phyloP scores from a whole-genome alignment of 2,888 invertebrate species.

The Acrocyrtus sp. region DNA sequence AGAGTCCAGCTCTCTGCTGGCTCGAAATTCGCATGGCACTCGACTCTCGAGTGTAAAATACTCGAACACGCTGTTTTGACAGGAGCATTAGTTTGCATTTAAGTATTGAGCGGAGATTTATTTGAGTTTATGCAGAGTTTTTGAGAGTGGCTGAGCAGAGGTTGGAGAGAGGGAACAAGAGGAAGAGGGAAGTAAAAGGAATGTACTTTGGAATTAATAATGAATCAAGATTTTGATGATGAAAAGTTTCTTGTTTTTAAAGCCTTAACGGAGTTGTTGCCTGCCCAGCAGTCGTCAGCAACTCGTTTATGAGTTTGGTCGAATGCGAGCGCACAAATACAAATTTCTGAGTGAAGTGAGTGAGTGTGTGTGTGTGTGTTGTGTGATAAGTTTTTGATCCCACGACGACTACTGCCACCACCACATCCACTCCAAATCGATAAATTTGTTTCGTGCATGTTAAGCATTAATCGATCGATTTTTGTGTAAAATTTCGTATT shows the following conservation, averaged over 20 bases:
- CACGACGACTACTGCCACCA: conserved; percentile 7
- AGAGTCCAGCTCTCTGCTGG: too few relatives aligned
- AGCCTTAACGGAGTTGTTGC: conserved; percentile 1
- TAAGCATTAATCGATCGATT: conserved; percentile 62
- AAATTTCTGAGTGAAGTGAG: too few relatives aligned
- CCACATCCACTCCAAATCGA: conserved; percentile 50
- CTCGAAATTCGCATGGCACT: background rate
- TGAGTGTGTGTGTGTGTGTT: too few relatives aligned
- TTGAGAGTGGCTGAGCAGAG: background rate
- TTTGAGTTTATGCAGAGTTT: too few relatives aligned
- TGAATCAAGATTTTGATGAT: conserved; percentile 33
- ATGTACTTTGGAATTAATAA: conserved; percentile 1
- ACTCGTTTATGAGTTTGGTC: conserved; percentile 35
- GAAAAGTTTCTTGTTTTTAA: conserved; percentile 25
- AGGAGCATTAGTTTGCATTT: background rate
- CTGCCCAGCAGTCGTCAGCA: conserved; percentile 36
- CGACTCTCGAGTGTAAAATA: background rate
- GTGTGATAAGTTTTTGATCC: conserved; percentile 35
- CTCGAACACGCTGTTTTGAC: background rate
- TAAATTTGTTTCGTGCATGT: conserved; percentile 63
- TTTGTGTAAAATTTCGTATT: conserved; percentile 58
- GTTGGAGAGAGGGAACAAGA: background rate
- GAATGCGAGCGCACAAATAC: background rate
- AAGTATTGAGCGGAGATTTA: too few relatives aligned
- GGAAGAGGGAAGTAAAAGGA: background rate